phyloP scores from a whole-genome alignment of 1,140 invertebrate genomes.

The Heliconius melpomene region DNA sequence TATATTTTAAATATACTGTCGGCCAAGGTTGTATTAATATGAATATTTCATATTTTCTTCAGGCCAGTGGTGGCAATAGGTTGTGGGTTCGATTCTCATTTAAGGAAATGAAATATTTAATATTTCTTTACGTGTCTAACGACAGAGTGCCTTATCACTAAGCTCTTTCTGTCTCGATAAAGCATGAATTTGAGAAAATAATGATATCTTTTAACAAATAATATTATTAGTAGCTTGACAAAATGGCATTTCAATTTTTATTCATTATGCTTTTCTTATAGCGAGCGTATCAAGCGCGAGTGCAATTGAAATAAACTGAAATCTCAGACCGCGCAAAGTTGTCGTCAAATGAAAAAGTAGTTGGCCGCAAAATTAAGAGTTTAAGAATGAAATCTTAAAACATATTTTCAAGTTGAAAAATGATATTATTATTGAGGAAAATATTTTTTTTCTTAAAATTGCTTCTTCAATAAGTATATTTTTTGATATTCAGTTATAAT shows the following conservation, averaged over 20 bases:
- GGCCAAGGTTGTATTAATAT: background rate
- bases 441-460: background rate
- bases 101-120: too few relatives aligned
- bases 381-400: background rate
- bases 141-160: too few relatives aligned
- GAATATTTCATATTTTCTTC: too few relatives aligned
- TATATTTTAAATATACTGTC: background rate
- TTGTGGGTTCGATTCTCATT: too few relatives aligned
- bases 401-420: background rate
- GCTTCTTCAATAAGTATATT: background rate
- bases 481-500: background rate
- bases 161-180: too few relatives aligned
- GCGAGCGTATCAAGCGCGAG: slow-evolving; percentile 2
- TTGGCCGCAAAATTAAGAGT: background rate
- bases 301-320: slow-evolving; percentile 13
- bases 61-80: too few relatives aligned
- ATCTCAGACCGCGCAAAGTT: slow-evolving; percentile 4
- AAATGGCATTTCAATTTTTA: background rate
- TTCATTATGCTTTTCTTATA: background rate
- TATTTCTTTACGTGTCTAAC: too few relatives aligned
- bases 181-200: too few relatives aligned
- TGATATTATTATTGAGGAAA: background rate
- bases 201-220: too few relatives aligned
- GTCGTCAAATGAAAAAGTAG: background rate
- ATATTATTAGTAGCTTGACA: background rate